These are phyloP conservation scores for Shinisaurus crocodilurus DNA, from an alignment of 2,113 vertebrate genomes.

Conservation along the genomic window DNA sequence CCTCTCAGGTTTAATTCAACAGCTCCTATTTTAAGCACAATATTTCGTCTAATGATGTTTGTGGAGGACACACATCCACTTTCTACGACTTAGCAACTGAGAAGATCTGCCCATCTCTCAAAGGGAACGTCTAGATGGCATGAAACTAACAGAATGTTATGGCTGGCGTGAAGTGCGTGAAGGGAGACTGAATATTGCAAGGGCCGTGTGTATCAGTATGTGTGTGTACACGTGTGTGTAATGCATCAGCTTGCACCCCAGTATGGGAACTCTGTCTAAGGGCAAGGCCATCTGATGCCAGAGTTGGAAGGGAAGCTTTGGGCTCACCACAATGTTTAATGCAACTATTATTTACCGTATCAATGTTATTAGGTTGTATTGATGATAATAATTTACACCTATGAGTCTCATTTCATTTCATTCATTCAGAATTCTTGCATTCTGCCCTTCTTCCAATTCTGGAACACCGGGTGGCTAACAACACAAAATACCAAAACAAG, in stretches of 20 bases:
- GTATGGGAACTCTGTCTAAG: background rate
- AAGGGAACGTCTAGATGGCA: background rate
- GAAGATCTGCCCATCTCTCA: background rate
- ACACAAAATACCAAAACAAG: background rate
- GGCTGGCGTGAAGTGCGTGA: too few species aligned
- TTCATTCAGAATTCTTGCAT: too few species aligned
- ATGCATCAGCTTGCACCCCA: background rate
- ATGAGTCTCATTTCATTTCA: too few species aligned
- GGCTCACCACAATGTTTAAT: too few species aligned
- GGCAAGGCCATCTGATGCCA: background rate
- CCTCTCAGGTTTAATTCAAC: background rate
- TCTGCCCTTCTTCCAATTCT: too few species aligned
- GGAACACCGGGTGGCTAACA: background rate
- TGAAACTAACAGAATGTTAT: background rate
- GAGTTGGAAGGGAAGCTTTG: background rate
- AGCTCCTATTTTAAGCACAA: background rate
- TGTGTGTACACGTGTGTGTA: too few species aligned
- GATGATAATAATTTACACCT: too few species aligned
- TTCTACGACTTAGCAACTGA: background rate
- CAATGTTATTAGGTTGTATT: too few species aligned
- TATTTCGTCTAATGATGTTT: background rate
- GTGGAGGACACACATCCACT: background rate
- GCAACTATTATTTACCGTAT: too few species aligned
- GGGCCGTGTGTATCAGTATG: too few species aligned
- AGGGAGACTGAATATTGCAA: background rate